These are phyloP conservation scores for Borostomias antarcticus DNA, from an alignment of 2,797 vertebrate species.

Conservation along the genomic window DNA sequence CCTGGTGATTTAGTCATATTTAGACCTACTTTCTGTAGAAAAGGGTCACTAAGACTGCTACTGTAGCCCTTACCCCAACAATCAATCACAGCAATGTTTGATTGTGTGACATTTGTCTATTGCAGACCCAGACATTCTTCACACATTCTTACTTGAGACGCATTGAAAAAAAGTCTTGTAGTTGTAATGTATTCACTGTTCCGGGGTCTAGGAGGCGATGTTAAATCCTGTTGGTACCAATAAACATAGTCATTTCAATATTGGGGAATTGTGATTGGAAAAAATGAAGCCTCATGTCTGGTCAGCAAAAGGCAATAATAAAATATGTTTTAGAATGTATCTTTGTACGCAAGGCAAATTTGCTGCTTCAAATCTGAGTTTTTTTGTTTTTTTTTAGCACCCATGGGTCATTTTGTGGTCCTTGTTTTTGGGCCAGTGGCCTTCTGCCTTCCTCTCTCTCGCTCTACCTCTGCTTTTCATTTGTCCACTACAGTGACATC, in stretches of 20 bases:
- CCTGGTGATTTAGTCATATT: too few species aligned
- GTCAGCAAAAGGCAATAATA: too few species aligned
- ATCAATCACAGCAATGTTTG: background rate
- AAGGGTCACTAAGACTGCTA: too few species aligned
- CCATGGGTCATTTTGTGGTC: background rate
- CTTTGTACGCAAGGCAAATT: too few species aligned
- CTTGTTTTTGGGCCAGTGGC: constrained; percentile 29
- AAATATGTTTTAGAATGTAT: too few species aligned
- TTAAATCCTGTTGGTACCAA: background rate
- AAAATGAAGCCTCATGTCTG: background rate
- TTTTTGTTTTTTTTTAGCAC: background rate
- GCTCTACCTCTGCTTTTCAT: constrained; percentile 52
- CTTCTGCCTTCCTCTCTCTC: constrained; percentile 20
- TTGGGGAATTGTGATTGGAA: background rate
- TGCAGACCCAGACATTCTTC: background rate
- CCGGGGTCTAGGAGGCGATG: constrained; percentile 17
- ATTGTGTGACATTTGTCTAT: background rate
- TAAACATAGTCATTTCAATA: background rate
- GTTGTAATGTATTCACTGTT: constrained; percentile 26
- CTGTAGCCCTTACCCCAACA: too few species aligned
- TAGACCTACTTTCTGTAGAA: too few species aligned
- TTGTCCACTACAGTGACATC: constrained; percentile 70
- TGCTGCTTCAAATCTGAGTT: too few species aligned
- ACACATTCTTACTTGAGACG: constrained; percentile 25
- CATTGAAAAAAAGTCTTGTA: constrained; percentile 31